phyloP scores from a whole-genome alignment of 2,888 invertebrate species.

The Drosophila acutilabella region DNA sequence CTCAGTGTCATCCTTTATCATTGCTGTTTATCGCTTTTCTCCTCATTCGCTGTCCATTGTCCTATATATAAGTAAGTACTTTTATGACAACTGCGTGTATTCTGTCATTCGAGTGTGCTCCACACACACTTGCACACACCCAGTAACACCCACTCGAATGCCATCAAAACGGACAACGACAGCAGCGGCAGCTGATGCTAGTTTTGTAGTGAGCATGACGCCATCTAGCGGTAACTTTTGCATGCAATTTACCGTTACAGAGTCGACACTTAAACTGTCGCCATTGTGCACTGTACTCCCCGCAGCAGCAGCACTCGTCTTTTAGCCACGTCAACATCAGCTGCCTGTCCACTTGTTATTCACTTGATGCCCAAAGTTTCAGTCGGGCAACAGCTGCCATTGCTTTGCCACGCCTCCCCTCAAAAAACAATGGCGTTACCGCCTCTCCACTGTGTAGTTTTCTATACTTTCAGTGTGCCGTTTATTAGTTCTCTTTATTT shows the following conservation, averaged over 20 bases:
- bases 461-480: constrained; percentile 15
- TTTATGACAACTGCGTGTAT: constrained; percentile 25
- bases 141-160: not conserved
- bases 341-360: constrained; percentile 70
- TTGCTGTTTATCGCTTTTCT: not conserved
- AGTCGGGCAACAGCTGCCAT: constrained; percentile 66
- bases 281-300: not conserved
- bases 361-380: constrained; percentile 73
- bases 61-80: constrained; percentile 9
- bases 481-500: constrained; percentile 36
- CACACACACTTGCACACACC: not conserved
- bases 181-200: constrained; percentile 47
- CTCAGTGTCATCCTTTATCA: constrained; percentile 39
- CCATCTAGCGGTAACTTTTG: constrained; percentile 67
- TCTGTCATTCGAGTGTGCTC: constrained; percentile 22
- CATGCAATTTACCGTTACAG: constrained; percentile 65
- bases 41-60: not conserved
- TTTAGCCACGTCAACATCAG: constrained; percentile 68
- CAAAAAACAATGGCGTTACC: not conserved
- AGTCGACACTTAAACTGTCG: constrained; percentile 56
- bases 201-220: constrained; percentile 46
- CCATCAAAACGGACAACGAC: constrained; percentile 23
- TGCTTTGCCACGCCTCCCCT: constrained; percentile 27
- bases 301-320: not conserved
- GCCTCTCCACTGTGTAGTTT: constrained; percentile 2